Evolutionary conservation across 2,888 invertebrate genomes (phyloP).

Genomic region (Xestobium rufovillosum): DNA sequence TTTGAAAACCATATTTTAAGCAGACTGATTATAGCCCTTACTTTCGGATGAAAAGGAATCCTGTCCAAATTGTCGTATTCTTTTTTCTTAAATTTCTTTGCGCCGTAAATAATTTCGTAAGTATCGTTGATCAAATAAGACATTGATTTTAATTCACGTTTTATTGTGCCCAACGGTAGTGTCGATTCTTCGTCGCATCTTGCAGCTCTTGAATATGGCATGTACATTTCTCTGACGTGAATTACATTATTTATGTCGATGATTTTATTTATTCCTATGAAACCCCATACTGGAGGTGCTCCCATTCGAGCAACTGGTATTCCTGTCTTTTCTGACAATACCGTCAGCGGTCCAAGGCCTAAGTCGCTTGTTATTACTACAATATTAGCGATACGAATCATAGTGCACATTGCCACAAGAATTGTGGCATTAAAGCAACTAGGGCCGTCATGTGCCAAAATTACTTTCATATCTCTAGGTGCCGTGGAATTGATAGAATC

Average conservation of each 20-base stretch:
- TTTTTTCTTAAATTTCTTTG: constrained; percentile 39
- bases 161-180: constrained; percentile 46
- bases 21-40: constrained; percentile 43
- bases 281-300: constrained; percentile 60
- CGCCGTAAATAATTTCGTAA: constrained; percentile 40
- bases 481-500: constrained; percentile 47
- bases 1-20: constrained; percentile 47
- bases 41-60: background rate
- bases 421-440: constrained; percentile 52
- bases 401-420: constrained; percentile 40
- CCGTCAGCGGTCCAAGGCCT: constrained; percentile 44
- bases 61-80: constrained; percentile 34
- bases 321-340: constrained; percentile 43
- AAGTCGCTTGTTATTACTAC: constrained; percentile 52
- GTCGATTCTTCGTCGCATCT: constrained; percentile 45
- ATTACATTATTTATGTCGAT: constrained; percentile 50
- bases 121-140: constrained; percentile 42
- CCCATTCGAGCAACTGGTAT: constrained; percentile 46
- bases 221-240: constrained; percentile 47
- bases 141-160: constrained; percentile 49
- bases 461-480: constrained; percentile 43
- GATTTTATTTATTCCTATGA: constrained; percentile 49
- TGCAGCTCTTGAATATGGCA: constrained; percentile 47
- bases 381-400: constrained; percentile 45
- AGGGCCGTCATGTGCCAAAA: constrained; percentile 50